Evolutionary conservation across 2,888 invertebrate species (phyloP), one percentile per base, ranked within the genome.

Genomic region (Dicycla oo): DNA sequence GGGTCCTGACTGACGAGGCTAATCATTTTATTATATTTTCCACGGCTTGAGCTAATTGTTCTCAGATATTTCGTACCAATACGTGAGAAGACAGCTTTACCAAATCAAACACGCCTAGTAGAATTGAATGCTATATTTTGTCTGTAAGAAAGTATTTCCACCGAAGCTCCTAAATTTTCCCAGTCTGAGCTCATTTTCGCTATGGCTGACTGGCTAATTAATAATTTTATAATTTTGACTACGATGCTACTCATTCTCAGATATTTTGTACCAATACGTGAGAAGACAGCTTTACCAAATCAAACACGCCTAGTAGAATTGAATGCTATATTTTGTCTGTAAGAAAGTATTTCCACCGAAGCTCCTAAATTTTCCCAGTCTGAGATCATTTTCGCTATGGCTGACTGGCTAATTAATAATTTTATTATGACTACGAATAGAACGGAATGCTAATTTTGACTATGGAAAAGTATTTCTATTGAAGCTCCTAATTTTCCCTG

Each of bases 181-280:
- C 8, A n/a, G 18, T n/a, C 45, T 15, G 11, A 20, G 38, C 6
- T 30, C 20, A 38, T 40, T 73, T 77, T 69, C 3, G 23, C 20
- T 13, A 13, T n/a, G n/a, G n/a, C n/a, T n/a, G n/a, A n/a, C n/a
- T n/a, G n/a, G n/a, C n/a, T n/a, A n/a, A n/a, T n/a, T n/a, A n/a
- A n/a, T n/a, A n/a, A n/a, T n/a, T n/a, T n/a, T n/a, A n/a, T n/a
- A n/a, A n/a, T n/a, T n/a, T n/a, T n/a, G n/a, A n/a, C n/a, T n/a
- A n/a, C n/a, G n/a, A n/a, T n/a, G 47, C 47, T 47, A n/a, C 1
- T 47, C 10, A n/a, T 47, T 47, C 1, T 47, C 20, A 47, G 20
- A n/a, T 10, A n/a, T 8, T 47, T 47, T 3, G 1, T 4, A 18
- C 10, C 8, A 3, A n/a, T 47, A 47, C 47, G 47, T 47, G 10